Evolutionary conservation across 2,113 vertebrate species (phyloP).

Genomic region (Zosterops lateralis): DNA sequence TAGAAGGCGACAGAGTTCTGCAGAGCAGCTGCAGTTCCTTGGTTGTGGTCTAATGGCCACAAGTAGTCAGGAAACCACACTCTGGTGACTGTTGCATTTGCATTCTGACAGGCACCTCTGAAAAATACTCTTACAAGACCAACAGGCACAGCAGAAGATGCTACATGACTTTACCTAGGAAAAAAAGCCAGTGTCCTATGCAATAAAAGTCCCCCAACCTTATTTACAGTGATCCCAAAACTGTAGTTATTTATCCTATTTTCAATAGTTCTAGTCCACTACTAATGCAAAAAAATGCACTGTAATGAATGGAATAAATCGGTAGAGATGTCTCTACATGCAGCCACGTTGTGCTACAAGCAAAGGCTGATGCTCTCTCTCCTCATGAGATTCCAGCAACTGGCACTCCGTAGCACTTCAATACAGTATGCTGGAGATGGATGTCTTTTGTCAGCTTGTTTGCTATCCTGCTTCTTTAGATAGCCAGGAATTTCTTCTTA

Average conservation of each 20-base stretch:
- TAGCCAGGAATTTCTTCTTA: neutral
- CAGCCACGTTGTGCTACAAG: neutral
- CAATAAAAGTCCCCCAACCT: neutral
- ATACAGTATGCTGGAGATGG: neutral
- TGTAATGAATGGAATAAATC: neutral
- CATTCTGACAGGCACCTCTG: slow-evolving; percentile 19
- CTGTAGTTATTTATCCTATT: slow-evolving; percentile 1
- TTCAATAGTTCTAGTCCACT: slow-evolving; percentile 5
- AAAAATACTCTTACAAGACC: neutral
- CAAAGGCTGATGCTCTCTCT: neutral
- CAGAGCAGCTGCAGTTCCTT: neutral
- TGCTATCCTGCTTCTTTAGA: neutral
- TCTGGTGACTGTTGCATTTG: neutral
- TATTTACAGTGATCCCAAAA: slow-evolving; percentile 11
- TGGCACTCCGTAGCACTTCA: neutral
- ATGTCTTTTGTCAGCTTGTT: neutral
- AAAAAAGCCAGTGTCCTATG: slow-evolving; percentile 29
- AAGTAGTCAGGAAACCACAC: neutral
- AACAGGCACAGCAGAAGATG: neutral
- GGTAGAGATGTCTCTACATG: neutral
- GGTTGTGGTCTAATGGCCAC: neutral
- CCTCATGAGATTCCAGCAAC: neutral
- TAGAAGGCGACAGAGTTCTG: neutral
- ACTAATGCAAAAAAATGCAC: slow-evolving; percentile 1
- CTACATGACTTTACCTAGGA: neutral